Base-by-base conservation (phyloP, 2,797 vertebrate species). In the Amphiprion clarkii region DNA sequence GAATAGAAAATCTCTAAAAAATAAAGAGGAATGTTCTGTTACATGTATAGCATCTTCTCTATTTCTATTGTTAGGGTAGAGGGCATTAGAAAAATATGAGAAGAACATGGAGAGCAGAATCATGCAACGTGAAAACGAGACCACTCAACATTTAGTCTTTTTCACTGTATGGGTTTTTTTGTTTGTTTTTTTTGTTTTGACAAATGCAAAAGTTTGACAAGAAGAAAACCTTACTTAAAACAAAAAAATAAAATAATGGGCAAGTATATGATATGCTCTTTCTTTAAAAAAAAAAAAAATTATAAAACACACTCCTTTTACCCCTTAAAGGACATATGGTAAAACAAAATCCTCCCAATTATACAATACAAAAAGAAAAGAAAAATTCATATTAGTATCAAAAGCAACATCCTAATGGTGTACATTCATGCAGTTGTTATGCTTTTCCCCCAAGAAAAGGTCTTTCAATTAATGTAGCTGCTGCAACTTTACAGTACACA, bases 381-480 rank as follows among this genome's bases (percentile, higher is more conserved):
- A 66, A 49, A 62, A 55, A 81, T 17, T 62, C 60, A 57, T 71
- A 65, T 89, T 70, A 79, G 62, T 78, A 69, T 74, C 46, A 68
- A 87, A 90, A 79, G 19, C 63, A 70, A 86, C 60, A 78, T 70
- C 52, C 36, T 54, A 71, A 40, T 71, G 51, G 78, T 85, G 65
- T 84, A 89, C 82, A 89, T 88, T 88, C 83, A 89, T 88, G 84
- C 81, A 80, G 54, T 83, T 86, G 48, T 51, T 79, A 55, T 65
- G 69, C 64, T 73, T 39, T 76, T 71, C 74, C 63, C 55, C 74
- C 60, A 48, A 44, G n/a, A 80, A 23, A 36, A 46, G 65, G 31
- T 64, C 51, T 70, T 73, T 85, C 31, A 54, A 55, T 83, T 61
- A 75, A 79, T 81, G 79, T 54, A 73, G 67, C 77, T 68, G 77